Evolutionary conservation across 35 echinoderm and acorn worm species (phyloP), one percentile per base, ranked within the genome.

Genomic region (Patiria miniata): DNA sequence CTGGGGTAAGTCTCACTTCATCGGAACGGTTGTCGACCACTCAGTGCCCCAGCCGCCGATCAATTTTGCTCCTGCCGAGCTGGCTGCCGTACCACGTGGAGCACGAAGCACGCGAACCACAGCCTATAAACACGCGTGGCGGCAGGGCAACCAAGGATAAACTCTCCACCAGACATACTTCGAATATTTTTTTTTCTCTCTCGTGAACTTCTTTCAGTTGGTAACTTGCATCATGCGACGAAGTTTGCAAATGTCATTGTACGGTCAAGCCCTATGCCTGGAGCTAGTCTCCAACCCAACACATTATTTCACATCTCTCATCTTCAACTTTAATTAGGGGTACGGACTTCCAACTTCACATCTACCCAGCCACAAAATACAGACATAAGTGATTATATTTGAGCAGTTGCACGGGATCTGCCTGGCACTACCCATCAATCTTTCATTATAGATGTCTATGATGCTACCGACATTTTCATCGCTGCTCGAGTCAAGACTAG

Each of bases 21-120:
- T 73, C 65, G 34, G 26, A 10, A 28, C 30, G 65, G 65, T 73
- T 73, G 65, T 73, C 26, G 10, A 14, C 6, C 26, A 10, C 61
- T 1, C 65, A 73, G 65, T 34, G 29, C 65, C 65, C 10, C 65
- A 34, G 65, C 65, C 65, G 65, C 65, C 29, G 65, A 73, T 73
- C 65, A 73, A 73, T 73, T 73, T 73, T 32, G 29, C 65, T 73
- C 65, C 65, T 73, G 65, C 65, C 65, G 29, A 7, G 65, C 29
- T 23, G 65, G 34, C 65, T 30, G 65, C 19, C 65, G 65, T 9
- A 73, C 26, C 65, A 73, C 65, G 65, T 73, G 65, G 65, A 32
- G 65, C 65, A 26, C 26, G 26, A 73, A 73, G 65, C 65, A 73
- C 65, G 65, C 65, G 34, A 73, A 34, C 34, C 65, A 26, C 21